Evolutionary conservation across 1,140 invertebrate genomes (phyloP).

Genomic region (Trinorchestia longiramus): DNA sequence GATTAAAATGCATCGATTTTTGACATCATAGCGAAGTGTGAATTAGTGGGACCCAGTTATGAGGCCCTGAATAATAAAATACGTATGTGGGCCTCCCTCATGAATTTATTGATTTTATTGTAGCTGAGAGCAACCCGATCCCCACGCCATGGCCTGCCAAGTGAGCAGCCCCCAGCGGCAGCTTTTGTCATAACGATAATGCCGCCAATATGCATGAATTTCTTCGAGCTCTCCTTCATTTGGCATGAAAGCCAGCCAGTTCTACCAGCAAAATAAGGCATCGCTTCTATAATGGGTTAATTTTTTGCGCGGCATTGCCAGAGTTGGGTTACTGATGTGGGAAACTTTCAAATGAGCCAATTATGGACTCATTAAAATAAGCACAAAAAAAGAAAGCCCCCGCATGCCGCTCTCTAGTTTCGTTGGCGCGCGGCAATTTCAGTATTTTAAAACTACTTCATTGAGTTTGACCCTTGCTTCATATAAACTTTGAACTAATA

Average conservation of each 20-base stretch:
- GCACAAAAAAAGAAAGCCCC: conserved; percentile 13
- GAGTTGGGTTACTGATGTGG: conserved; percentile 50
- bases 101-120: conserved; percentile 38
- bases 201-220: conserved; percentile 44
- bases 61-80: neutral
- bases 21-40: neutral
- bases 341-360: conserved; percentile 54
- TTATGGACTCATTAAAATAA: conserved; percentile 44
- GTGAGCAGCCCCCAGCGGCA: neutral
- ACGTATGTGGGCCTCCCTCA: neutral
- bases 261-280: neutral
- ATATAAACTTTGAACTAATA: too few relatives aligned
- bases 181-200: conserved; percentile 35
- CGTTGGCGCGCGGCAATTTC: neutral
- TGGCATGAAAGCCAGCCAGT: neutral
- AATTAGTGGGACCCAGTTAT: neutral
- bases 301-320: neutral
- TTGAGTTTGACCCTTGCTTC: neutral
- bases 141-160: neutral
- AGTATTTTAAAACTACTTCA: neutral
- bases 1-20: neutral
- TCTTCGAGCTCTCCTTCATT: conserved; percentile 15
- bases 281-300: conserved; percentile 3
- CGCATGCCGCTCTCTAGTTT: neutral
- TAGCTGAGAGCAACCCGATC: neutral